Evolutionary conservation across 2,113 vertebrate genomes (phyloP).

Genomic region (Litocranius walleri): DNA sequence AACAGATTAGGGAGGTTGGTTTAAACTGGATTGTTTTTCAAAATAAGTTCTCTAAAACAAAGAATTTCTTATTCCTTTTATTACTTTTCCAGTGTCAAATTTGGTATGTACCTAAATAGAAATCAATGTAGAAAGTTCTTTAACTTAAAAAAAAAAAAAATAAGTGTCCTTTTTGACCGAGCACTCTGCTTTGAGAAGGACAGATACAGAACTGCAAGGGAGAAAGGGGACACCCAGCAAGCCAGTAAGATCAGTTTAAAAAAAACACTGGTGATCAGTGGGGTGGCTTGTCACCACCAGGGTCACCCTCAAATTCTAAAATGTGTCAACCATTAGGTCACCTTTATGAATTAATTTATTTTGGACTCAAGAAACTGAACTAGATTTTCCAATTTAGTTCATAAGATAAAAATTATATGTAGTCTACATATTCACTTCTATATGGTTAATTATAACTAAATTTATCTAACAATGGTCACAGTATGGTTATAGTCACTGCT

Average conservation of each 20-base stretch:
- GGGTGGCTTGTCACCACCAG: constrained; percentile 52
- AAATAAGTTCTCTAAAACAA: neutral
- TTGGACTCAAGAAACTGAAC: constrained; percentile 15
- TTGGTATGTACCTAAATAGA: neutral
- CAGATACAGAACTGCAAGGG: neutral
- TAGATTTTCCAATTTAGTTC: constrained; percentile 20
- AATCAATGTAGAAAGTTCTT: neutral
- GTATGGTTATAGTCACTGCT: neutral
- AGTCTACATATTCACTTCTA: neutral
- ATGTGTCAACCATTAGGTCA: constrained; percentile 55
- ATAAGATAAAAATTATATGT: neutral
- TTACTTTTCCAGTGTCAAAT: neutral
- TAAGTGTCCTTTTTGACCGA: neutral
- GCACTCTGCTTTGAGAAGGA: constrained; percentile 9
- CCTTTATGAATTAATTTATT: constrained; percentile 60
- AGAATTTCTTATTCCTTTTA: neutral
- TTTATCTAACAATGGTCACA: neutral
- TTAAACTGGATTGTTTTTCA: neutral
- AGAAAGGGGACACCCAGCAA: constrained; percentile 28
- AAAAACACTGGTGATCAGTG: constrained; percentile 30
- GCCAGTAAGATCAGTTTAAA: neutral
- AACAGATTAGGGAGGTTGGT: neutral
- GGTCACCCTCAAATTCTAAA: constrained; percentile 62
- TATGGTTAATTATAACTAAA: neutral
- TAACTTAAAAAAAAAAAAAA: neutral